A percentile compares a stretch with the other conserved stretches of the same genome.
Conservation (phyloP, 2,113 vertebrate genomes). For the Brachypodius melanocephalos region DNA sequence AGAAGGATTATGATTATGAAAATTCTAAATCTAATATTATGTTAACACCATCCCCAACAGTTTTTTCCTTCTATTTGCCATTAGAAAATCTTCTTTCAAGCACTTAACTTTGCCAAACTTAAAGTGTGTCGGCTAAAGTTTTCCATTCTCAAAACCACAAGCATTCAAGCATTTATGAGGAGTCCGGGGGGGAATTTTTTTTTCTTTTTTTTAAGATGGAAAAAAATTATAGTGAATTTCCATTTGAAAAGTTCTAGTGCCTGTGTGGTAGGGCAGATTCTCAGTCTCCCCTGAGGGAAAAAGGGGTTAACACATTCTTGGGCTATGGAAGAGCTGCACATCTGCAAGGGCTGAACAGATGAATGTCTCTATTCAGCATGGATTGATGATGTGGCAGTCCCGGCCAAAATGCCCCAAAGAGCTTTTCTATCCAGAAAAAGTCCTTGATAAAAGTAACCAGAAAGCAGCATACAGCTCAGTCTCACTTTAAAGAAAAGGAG, state of each 20-base stretch:
- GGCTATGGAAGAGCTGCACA: neutral
- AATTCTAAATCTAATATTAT: neutral
- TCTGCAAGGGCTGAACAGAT: neutral
- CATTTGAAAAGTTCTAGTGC: neutral
- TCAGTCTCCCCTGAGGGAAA: neutral
- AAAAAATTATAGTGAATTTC: neutral
- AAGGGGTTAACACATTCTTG: neutral
- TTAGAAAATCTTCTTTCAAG: constrained; percentile 10
- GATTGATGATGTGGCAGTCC: neutral
- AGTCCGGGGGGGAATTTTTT: neutral
- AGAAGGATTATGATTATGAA: neutral
- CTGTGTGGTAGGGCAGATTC: neutral
- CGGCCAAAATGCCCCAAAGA: neutral
- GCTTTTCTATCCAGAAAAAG: neutral
- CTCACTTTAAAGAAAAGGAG: neutral
- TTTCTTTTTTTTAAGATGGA: neutral
- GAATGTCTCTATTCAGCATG: neutral
- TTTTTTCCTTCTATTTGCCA: neutral
- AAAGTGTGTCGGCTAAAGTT: constrained; percentile 1
- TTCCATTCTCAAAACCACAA: constrained; percentile 49
- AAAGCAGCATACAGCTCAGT: neutral
- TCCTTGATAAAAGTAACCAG: neutral
- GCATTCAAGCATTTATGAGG: constrained; percentile 1
- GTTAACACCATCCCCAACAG: neutral
- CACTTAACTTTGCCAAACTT: neutral